These are phyloP conservation scores for Marronus borbonicus DNA, from an alignment of 2,888 invertebrate species.

Conservation along the genomic window DNA sequence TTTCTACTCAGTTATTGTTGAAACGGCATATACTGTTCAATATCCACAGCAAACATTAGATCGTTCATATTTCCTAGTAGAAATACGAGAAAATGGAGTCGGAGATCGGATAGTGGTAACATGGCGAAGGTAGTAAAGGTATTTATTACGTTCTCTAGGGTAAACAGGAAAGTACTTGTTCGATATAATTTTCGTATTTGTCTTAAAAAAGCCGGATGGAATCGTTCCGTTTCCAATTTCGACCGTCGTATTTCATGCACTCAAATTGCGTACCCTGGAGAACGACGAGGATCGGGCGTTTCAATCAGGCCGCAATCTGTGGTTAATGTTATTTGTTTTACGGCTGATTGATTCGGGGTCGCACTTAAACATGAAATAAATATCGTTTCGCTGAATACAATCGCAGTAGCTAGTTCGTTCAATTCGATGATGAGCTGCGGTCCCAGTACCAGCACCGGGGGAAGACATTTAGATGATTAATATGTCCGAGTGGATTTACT, in stretches of 20 bases:
- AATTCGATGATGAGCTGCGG: conserved; percentile 19
- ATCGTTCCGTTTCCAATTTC: conserved; percentile 41
- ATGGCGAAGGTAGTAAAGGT: background rate
- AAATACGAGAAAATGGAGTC: conserved; percentile 14
- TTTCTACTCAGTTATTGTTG: too few relatives aligned
- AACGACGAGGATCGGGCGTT: conserved; percentile 12
- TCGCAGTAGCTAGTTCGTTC: background rate
- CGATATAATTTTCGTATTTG: conserved; percentile 44
- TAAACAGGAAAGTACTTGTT: conserved; percentile 28
- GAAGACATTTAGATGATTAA: conserved; percentile 43
- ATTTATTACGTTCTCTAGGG: background rate
- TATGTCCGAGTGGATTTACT: conserved; percentile 43
- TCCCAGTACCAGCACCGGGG: conserved; percentile 2
- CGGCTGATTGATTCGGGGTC: conserved; percentile 43
- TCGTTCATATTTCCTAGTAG: background rate
- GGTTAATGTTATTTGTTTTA: conserved; percentile 46
- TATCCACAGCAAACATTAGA: too few relatives aligned
- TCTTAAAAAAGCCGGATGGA: conserved; percentile 38
- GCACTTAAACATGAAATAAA: conserved; percentile 44
- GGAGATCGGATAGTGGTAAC: conserved; percentile 11
- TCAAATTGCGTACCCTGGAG: conserved; percentile 31
- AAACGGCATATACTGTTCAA: too few relatives aligned
- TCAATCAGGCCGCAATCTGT: conserved; percentile 46
- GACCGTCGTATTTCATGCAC: conserved; percentile 20
- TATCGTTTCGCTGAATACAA: conserved; percentile 30